Conservation (phyloP, 2,797 vertebrate species). For the Clamator glandarius region DNA sequence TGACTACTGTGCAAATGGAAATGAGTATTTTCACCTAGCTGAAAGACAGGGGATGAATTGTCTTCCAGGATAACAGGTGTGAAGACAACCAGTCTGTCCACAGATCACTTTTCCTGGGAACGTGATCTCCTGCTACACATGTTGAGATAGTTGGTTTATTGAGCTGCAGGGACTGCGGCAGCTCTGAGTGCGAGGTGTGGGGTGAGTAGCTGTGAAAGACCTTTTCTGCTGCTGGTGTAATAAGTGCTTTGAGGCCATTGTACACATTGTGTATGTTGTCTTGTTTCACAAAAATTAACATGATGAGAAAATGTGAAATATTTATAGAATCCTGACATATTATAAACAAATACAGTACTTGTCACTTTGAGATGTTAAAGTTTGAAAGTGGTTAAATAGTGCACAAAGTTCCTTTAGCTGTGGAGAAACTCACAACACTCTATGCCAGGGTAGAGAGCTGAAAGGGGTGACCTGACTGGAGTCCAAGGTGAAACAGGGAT, state of each 20-base stretch:
- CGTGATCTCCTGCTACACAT: background rate
- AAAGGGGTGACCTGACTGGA: background rate
- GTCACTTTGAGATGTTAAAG: background rate
- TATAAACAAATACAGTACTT: background rate
- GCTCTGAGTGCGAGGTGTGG: rapidly evolving
- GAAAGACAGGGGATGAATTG: background rate
- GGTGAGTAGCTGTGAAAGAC: background rate
- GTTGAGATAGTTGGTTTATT: background rate
- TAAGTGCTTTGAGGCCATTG: background rate
- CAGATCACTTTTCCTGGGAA: background rate
- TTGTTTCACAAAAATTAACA: background rate
- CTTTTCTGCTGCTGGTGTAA: background rate
- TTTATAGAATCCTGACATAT: background rate
- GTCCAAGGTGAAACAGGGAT: background rate
- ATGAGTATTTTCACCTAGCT: background rate
- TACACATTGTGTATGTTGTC: background rate
- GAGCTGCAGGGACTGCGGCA: background rate
- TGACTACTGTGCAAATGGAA: background rate
- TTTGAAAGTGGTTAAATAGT: background rate
- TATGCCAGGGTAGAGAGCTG: background rate
- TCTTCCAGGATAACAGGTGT: background rate
- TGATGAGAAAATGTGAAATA: background rate
- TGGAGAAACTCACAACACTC: background rate
- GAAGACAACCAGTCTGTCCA: background rate
- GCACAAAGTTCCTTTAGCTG: background rate